A percentile compares a stretch with the other conserved stretches of the same genome.
phyloP scores from a whole-genome alignment of 2,888 invertebrate genomes.

The Hetaerina titia region DNA sequence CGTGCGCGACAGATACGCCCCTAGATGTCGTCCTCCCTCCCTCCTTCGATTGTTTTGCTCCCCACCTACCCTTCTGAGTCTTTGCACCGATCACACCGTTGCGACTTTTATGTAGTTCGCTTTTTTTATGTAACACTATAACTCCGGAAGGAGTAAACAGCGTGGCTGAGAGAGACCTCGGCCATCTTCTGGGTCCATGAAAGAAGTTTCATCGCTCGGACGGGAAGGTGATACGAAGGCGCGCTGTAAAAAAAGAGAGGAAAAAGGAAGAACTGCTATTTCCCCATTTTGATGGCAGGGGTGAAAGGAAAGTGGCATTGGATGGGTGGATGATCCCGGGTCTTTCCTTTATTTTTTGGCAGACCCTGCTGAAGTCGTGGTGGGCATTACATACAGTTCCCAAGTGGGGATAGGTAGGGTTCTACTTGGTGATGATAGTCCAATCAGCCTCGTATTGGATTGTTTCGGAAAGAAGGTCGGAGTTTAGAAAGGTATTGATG shows the following conservation, averaged over 20 bases:
- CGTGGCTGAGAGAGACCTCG: slow-evolving; percentile 37
- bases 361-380: neutral
- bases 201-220: slow-evolving; percentile 53
- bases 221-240: slow-evolving; percentile 30
- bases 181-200: slow-evolving; percentile 48
- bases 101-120: slow-evolving; percentile 34
- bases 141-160: slow-evolving; percentile 51
- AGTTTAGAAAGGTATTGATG: neutral
- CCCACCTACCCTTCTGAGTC: neutral
- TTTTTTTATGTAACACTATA: slow-evolving; percentile 42
- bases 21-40: neutral
- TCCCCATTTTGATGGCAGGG: neutral
- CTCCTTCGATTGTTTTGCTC: neutral
- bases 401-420: neutral
- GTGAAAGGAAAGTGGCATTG: neutral
- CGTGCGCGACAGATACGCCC: neutral
- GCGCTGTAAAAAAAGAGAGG: slow-evolving; percentile 34
- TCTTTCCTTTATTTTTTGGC: neutral
- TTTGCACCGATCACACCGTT: neutral
- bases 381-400: neutral
- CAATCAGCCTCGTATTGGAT: neutral
- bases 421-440: neutral
- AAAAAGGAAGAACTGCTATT: slow-evolving; percentile 7
- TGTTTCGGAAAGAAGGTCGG: neutral
- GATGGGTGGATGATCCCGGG: neutral